Evolutionary conservation across 2,888 invertebrate species (phyloP).

Genomic region (Scaptomyza flava): DNA sequence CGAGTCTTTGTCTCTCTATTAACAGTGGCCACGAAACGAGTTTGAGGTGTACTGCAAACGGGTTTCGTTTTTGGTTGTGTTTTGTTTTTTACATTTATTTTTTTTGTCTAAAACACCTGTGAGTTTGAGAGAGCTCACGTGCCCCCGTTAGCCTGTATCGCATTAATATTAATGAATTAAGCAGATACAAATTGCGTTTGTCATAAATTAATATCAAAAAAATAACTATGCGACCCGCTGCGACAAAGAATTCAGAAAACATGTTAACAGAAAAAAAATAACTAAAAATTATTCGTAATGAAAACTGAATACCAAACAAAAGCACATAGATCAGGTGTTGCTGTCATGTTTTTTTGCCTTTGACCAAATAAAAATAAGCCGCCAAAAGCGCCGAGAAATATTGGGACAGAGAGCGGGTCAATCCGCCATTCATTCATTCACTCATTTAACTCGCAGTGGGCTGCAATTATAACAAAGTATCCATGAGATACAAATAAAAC

Average conservation of each 20-base stretch:
- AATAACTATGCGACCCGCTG: conserved; percentile 38
- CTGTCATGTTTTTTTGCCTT: conserved; percentile 57
- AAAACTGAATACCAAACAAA: conserved; percentile 35
- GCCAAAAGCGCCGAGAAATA: conserved; percentile 30
- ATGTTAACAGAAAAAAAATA: conserved; percentile 13
- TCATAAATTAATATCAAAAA: conserved; percentile 51
- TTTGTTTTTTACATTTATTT: background rate
- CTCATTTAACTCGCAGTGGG: conserved; percentile 35
- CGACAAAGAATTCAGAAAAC: conserved; percentile 34
- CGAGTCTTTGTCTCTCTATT: conserved; percentile 57
- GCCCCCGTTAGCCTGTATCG: conserved; percentile 45
- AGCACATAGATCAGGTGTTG: conserved; percentile 58
- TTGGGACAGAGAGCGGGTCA: conserved; percentile 5
- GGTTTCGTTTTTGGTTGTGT: conserved; percentile 32
- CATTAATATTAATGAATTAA: conserved; percentile 70
- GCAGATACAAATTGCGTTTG: conserved; percentile 68
- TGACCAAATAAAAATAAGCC: conserved; percentile 58
- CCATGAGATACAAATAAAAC: conserved; percentile 43
- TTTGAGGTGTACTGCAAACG: conserved; percentile 52
- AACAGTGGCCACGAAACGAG: conserved; percentile 56
- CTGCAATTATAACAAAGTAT: conserved; percentile 62
- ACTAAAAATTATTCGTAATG: conserved; percentile 8
- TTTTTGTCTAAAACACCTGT: conserved; percentile 47
- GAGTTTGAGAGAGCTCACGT: conserved; percentile 53
- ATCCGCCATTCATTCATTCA: conserved; percentile 47